A percentile compares a stretch with the other conserved stretches of the same genome.
Evolutionary conservation across 2,888 invertebrate genomes (phyloP).

Genomic region (Ariolimax columbianus): DNA sequence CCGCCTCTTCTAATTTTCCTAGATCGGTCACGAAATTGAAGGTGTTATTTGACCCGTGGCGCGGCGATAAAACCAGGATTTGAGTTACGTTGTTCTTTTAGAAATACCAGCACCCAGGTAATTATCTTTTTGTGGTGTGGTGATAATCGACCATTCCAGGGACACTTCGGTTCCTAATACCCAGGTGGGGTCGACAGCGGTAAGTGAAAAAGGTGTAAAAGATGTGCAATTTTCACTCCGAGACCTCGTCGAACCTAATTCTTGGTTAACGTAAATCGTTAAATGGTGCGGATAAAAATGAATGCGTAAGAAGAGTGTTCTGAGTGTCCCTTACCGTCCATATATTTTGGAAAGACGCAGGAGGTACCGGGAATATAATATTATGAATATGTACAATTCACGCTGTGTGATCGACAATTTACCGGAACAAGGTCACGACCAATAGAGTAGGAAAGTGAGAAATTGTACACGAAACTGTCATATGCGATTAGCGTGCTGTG

Average conservation of each 20-base stretch:
- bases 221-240: constrained; percentile 17
- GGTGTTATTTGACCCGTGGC: background rate
- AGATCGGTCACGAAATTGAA: background rate
- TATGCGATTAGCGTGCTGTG: no score
- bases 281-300: no score
- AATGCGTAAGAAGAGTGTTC: background rate
- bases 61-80: background rate
- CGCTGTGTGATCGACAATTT: no score
- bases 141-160: constrained; percentile 15
- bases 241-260: background rate
- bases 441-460: no score
- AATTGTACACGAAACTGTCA: no score
- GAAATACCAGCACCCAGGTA: constrained; percentile 5
- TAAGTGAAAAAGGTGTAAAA: background rate
- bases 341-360: no score
- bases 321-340: no score
- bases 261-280: no score
- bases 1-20: constrained; percentile 3
- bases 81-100: background rate
- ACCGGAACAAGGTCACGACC: no score
- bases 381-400: no score
- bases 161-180: background rate
- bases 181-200: background rate
- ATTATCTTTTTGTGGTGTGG: constrained; percentile 6
- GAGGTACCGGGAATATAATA: no score